Evolutionary conservation across 1,140 invertebrate genomes (phyloP).

Genomic region (Caenorhabditis briggsae): DNA sequence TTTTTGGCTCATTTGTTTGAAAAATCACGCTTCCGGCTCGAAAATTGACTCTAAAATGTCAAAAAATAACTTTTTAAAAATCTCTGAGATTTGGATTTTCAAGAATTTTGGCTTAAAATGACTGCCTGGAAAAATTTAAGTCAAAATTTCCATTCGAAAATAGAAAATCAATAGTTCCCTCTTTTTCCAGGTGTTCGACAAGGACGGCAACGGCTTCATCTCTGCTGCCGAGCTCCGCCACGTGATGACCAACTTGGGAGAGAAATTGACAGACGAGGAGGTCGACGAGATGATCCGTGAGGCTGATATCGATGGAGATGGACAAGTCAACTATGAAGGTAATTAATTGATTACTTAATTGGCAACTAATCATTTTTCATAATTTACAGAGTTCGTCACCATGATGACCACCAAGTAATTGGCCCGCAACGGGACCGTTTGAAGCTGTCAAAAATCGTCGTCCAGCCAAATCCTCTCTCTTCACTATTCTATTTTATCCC

Average conservation of each 20-base stretch:
- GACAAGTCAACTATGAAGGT: slow-evolving; percentile 99
- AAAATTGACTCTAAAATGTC: too few species aligned
- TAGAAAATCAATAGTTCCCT: too few species aligned
- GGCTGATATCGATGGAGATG: slow-evolving; percentile 98
- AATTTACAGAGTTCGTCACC: slow-evolving; percentile 72
- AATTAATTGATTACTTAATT: slow-evolving; percentile 64
- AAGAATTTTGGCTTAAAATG: too few species aligned
- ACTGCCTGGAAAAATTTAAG: too few species aligned
- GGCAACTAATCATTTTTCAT: not conserved
- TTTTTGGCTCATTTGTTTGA: too few species aligned
- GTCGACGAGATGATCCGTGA: slow-evolving; percentile 95
- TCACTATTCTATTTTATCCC: not conserved
- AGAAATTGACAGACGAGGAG: slow-evolving; percentile 97
- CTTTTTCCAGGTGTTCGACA: slow-evolving; percentile 83
- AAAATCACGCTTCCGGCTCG: too few species aligned
- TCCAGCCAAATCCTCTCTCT: not conserved
- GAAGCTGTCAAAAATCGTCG: slow-evolving; percentile 20
- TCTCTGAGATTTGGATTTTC: too few species aligned
- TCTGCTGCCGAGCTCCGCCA: slow-evolving; percentile 89
- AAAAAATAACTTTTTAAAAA: too few species aligned
- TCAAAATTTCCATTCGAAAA: too few species aligned
- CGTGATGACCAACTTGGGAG: slow-evolving; percentile 94
- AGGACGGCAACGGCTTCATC: slow-evolving; percentile 92
- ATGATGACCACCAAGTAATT: slow-evolving; percentile 75
- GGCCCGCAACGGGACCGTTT: not conserved